These are phyloP conservation scores for Hyposmocoma kahamanoa DNA, from an alignment of 1,140 invertebrate species.

Conservation along the genomic window DNA sequence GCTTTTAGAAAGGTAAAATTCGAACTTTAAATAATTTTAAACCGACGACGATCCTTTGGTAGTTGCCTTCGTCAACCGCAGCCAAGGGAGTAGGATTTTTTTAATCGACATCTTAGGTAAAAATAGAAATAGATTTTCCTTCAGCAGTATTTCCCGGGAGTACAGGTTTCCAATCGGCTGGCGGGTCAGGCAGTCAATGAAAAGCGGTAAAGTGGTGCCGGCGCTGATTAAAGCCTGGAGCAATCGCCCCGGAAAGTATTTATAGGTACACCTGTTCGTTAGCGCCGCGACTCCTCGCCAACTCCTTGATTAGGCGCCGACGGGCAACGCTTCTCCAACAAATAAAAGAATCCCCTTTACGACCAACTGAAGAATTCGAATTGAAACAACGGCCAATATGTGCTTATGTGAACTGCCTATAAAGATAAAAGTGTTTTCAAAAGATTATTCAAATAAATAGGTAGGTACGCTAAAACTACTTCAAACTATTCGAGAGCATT, in stretches of 20 bases:
- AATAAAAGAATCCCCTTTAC: conserved; percentile 63
- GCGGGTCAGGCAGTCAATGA: conserved; percentile 67
- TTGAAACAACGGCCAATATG: too few species aligned
- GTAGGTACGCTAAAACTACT: too few species aligned
- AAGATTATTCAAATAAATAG: too few species aligned
- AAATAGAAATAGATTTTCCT: conserved; percentile 62
- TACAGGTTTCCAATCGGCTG: conserved; percentile 66
- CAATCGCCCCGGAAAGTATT: conserved; percentile 71
- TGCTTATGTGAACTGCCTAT: too few species aligned
- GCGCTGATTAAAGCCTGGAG: conserved; percentile 70
- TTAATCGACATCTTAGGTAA: too few species aligned
- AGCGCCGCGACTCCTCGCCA: conserved; percentile 61
- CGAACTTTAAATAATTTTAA: not conserved
- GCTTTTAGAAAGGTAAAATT: not conserved
- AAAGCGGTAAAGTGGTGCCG: conserved; percentile 69
- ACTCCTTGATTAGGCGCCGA: conserved; percentile 71
- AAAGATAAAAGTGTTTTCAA: too few species aligned
- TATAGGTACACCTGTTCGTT: conserved; percentile 73
- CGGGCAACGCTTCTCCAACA: conserved; percentile 61
- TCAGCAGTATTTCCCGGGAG: conserved; percentile 50
- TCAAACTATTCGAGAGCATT: too few species aligned
- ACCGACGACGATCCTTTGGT: not conserved
- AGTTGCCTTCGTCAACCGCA: not conserved
- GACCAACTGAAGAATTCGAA: conserved; percentile 46
- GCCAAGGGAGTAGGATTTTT: conserved; percentile 23